Percentiles rank a stretch among this genome's conserved stretches.
These are phyloP conservation scores for Crypturellus undulatus DNA, from an alignment of 2,113 vertebrate genomes.

Conservation along the genomic window DNA sequence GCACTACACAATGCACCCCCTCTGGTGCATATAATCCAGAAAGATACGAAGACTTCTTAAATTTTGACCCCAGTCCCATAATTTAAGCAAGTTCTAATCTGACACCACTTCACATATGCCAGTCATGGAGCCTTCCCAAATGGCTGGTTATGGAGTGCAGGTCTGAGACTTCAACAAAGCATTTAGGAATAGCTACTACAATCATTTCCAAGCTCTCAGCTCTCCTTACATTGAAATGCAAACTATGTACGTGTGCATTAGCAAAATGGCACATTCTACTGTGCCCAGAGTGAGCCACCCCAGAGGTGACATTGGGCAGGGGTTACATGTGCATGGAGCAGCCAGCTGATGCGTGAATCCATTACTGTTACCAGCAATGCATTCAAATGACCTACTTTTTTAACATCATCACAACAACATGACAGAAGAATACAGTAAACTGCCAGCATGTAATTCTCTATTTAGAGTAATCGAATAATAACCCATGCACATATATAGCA, in stretches of 20 bases:
- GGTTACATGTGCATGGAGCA: conserved; percentile 38
- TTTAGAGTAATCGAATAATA: background rate
- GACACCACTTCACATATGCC: background rate
- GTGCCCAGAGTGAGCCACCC: background rate
- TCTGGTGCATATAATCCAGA: background rate
- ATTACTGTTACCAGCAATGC: conserved; percentile 64
- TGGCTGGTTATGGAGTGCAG: background rate
- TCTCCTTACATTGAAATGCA: conserved; percentile 40
- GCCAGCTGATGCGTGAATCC: conserved; percentile 51
- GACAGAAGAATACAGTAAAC: conserved; percentile 22
- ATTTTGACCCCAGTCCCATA: background rate
- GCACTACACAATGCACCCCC: background rate
- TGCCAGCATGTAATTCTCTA: background rate
- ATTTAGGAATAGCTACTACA: background rate
- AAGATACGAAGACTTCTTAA: background rate
- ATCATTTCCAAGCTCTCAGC: background rate
- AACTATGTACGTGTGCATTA: conserved; percentile 42
- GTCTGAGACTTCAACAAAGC: background rate
- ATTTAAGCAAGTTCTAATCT: background rate
- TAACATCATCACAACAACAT: conserved; percentile 34
- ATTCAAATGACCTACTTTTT: conserved; percentile 68
- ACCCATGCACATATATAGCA: background rate
- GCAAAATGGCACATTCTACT: conserved; percentile 35
- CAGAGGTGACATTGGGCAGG: conserved; percentile 60
- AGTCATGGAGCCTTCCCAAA: background rate